Percentiles rank a stretch among this genome's conserved stretches.
Evolutionary conservation across 2,888 invertebrate species (phyloP).

Genomic region (Branchinecta sandiegonensis): DNA sequence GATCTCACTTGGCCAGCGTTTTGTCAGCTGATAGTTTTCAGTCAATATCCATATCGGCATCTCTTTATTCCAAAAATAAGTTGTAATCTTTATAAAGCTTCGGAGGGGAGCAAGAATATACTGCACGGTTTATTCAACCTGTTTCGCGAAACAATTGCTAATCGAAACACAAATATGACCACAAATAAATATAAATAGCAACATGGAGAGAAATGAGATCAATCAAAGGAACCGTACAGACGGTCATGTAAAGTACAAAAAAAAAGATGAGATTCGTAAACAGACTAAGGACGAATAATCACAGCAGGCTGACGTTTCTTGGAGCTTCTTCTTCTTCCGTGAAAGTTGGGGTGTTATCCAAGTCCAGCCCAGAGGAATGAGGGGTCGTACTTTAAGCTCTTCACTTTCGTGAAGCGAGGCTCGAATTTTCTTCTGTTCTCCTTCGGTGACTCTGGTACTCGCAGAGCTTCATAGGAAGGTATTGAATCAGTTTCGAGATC

Average conservation of each 20-base stretch:
- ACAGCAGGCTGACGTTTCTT: too few species aligned
- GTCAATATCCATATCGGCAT: too few species aligned
- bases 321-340: too few species aligned
- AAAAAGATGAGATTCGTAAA: too few species aligned
- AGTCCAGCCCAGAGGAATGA: constrained; percentile 8
- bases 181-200: constrained; percentile 9
- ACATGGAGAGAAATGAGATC: constrained; percentile 1
- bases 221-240: constrained; percentile 1
- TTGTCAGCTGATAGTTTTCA: too few species aligned
- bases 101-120: too few species aligned
- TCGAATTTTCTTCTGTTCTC: background rate
- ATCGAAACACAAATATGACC: background rate
- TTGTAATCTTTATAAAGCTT: too few species aligned
- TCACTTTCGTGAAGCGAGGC: constrained; percentile 2
- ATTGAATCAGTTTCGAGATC: constrained; percentile 15
- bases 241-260: background rate
- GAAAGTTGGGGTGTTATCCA: background rate
- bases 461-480: constrained; percentile 15
- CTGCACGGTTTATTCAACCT: too few species aligned
- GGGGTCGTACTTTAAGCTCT: constrained; percentile 4
- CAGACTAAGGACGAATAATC: too few species aligned
- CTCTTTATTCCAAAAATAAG: too few species aligned
- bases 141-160: too few species aligned
- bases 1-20: too few species aligned
- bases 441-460: constrained; percentile 5